Evolutionary conservation across 2,113 vertebrate genomes (phyloP).

Genomic region (Dromaius novaehollandiae): DNA sequence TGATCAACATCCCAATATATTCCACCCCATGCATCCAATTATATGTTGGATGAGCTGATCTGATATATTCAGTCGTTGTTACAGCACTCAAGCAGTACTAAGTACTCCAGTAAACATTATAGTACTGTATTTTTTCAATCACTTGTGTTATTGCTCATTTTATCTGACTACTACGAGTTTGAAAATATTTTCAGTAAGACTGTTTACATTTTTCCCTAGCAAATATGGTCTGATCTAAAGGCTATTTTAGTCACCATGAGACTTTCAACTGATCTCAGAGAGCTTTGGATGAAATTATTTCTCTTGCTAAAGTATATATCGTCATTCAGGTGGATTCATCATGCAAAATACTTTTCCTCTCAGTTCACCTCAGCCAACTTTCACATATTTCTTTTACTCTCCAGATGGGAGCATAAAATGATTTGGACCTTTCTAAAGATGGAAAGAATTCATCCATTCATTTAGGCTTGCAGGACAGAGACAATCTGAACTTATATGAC

Average conservation of each 20-base stretch:
- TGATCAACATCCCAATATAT: conserved; percentile 28
- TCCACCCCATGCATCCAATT: neutral
- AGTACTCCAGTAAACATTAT: neutral
- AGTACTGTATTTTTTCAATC: neutral
- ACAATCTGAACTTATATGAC: neutral
- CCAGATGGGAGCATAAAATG: neutral
- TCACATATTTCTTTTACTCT: neutral
- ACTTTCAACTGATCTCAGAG: neutral
- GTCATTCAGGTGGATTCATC: neutral
- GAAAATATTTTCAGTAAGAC: neutral
- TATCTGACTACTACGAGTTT: neutral
- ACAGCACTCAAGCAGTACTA: neutral
- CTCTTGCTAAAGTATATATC: neutral
- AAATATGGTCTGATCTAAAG: neutral
- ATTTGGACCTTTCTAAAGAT: neutral
- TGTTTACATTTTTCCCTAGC: neutral
- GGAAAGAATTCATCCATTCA: neutral
- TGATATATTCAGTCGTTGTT: neutral
- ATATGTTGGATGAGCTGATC: neutral
- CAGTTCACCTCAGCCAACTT: neutral
- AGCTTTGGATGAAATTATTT: neutral
- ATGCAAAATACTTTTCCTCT: neutral
- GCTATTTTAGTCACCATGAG: neutral
- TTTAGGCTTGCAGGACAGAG: neutral
- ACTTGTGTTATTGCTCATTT: neutral